Evolutionary conservation across 2,888 invertebrate genomes (phyloP).

Genomic region (Operophtera brumata): DNA sequence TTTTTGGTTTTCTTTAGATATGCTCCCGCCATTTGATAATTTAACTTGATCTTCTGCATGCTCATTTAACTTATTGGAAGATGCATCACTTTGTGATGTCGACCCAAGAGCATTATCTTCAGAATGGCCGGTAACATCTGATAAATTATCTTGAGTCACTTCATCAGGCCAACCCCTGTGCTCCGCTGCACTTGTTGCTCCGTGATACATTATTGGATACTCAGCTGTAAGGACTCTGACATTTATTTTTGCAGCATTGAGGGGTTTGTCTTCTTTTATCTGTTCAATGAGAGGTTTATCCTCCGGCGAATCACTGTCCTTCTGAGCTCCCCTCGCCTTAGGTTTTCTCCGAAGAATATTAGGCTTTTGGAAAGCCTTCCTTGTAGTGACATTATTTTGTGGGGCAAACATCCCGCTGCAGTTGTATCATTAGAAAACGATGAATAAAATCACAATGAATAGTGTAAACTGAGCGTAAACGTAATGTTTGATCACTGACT

Average conservation of each 20-base stretch:
- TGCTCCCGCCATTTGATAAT: background rate
- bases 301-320: slow-evolving; percentile 37
- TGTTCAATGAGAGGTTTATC: background rate
- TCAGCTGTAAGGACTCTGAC: background rate
- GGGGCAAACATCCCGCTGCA: slow-evolving; percentile 59
- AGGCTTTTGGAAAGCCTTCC: slow-evolving; percentile 67
- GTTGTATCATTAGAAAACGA: slow-evolving; percentile 18
- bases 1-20: background rate
- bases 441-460: background rate
- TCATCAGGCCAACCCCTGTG: background rate
- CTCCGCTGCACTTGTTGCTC: background rate
- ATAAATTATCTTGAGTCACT: background rate
- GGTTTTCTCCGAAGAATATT: slow-evolving; percentile 67
- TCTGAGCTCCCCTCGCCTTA: slow-evolving; percentile 34
- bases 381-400: slow-evolving; percentile 52
- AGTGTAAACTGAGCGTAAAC: too few relatives aligned
- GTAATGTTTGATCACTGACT: too few relatives aligned
- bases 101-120: background rate
- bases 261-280: background rate
- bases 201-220: background rate
- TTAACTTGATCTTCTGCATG: background rate
- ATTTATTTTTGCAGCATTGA: background rate
- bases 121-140: background rate
- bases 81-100: background rate
- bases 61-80: background rate